Conservation (phyloP, 2,113 vertebrate species). For the Brachyhypopomus occidentalis region DNA sequence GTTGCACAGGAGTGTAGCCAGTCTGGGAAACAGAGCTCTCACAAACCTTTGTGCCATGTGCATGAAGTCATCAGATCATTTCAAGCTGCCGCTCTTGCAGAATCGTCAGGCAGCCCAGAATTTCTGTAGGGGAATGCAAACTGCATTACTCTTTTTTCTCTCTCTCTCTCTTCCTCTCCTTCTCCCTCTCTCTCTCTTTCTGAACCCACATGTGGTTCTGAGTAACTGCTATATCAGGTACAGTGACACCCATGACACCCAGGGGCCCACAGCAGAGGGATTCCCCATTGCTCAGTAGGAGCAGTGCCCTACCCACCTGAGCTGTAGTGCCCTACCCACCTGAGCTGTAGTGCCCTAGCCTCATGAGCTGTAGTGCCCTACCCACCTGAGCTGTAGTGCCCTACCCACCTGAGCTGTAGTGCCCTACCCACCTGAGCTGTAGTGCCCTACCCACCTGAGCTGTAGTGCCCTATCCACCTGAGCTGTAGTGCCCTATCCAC, state of each 20-base stretch:
- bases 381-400: no score
- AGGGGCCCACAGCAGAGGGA: neutral
- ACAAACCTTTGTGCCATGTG: neutral
- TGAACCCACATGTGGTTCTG: neutral
- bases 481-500: no score
- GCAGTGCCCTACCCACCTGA: no score
- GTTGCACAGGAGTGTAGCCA: neutral
- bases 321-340: no score
- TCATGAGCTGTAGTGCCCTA: no score
- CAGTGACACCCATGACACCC: conserved; percentile 5
- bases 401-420: no score
- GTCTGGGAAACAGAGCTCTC: conserved; percentile 14
- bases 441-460: no score
- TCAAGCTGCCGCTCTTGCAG: neutral
- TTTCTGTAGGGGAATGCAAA: conserved; percentile 14
- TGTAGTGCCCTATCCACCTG: no score
- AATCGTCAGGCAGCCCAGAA: neutral
- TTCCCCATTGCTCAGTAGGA: neutral
- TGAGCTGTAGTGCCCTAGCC: no score
- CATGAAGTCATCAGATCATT: neutral
- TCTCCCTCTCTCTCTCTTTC: no score
- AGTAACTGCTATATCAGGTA: conserved; percentile 16
- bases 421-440: no score
- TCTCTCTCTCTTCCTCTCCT: no score
- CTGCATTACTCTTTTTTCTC: neutral